Evolutionary conservation across 2,797 vertebrate species (phyloP), one percentile per base, ranked within the genome.

Genomic region (Hybognathus amarus): DNA sequence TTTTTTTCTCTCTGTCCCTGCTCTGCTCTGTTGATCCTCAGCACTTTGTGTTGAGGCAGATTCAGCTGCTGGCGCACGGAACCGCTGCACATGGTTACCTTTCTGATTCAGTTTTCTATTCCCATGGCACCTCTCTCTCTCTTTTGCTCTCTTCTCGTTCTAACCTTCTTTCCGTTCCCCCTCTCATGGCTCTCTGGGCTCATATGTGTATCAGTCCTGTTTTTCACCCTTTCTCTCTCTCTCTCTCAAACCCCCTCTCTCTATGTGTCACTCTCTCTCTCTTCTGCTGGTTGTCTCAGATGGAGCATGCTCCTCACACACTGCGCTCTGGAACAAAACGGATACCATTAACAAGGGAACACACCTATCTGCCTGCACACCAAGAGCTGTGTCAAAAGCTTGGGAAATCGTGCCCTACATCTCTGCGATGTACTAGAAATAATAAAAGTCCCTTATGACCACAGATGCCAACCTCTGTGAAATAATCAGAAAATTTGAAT

Each of bases 81-180:
- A 83, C 90, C 74, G 89, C 90, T 90, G 88, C 92, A 91, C 85
- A 92, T 83, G 83, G 89, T 92, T 92, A 92, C 50, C 85, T 93
- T 92, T 91, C 75, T 93, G 89, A 93, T 93, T 91, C 92, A 85
- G 68, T 94, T 93, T 90, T 70, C 86, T 76, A 45, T 93, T 83
- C 71, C 88, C 75, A 85, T 67, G 45, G 88, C 87, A 42, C 76
- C 54, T 40, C 59, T 52, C 30, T 66, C 74, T 80, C 70, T 77
- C 54, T 70, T n/a, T 80, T 30, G 63, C 76, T 69, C 79, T 84
- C 61, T 78, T 78, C 79, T 54, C 47, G 20, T 54, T 73, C 68
- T 83, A 77, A 64, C 71, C 24, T 68, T 73, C 38, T 67, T 64
- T 61, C 30, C 76, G 54, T 75, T 36, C 13, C 63, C 59, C 38